Base-by-base conservation (phyloP, 2,888 invertebrate species). In the Lycocerus yunnanus region DNA sequence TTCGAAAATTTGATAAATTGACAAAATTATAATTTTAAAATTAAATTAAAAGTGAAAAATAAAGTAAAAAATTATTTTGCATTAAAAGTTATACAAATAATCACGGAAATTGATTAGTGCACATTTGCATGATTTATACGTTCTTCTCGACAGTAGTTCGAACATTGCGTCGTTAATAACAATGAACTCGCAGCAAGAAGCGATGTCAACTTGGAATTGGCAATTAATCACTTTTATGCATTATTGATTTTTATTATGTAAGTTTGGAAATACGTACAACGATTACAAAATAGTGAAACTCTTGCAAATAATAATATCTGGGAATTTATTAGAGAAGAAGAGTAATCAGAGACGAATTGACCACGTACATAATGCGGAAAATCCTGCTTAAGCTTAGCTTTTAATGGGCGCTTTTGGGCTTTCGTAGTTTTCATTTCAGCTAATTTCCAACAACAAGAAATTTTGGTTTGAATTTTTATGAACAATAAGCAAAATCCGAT, bases 131-230 rank as follows among this genome's bases (percentile, higher is more conserved):
- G 60, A 60, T 60, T 60, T 60, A 60, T 60, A 16, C n/a, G 61
- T 18, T 20, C 61, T 18, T 63, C 18, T 1, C 16, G 9, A 18
- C 18, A 20, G 20, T 63, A 63, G 20, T 20, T 63, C n/a, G 20
- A 63, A 63, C 61, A 63, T 43, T 43, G n/a, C 43, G 43, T 63
- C 61, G 61, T 63, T 63, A 63, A 63, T 63, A 63, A 63, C 61
- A 63, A 16, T 63, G 18, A 63, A 63, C 14, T 8, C 20, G 6
- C 13, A 60, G 16, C 60, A 60, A 60, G 60, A 60, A 60, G 16
- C 60, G 60, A 60, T 60, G 60, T 16, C 15, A 60, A 60, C 60
- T 43, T 43, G 43, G 43, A n/a, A n/a, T 43, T n/a, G 43, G 43
- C 8, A 43, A 43, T 43, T 43, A 43, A 43, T 43, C 43, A 43